Base-by-base conservation (phyloP, 2,888 invertebrate genomes). In the Acronicta alni region DNA sequence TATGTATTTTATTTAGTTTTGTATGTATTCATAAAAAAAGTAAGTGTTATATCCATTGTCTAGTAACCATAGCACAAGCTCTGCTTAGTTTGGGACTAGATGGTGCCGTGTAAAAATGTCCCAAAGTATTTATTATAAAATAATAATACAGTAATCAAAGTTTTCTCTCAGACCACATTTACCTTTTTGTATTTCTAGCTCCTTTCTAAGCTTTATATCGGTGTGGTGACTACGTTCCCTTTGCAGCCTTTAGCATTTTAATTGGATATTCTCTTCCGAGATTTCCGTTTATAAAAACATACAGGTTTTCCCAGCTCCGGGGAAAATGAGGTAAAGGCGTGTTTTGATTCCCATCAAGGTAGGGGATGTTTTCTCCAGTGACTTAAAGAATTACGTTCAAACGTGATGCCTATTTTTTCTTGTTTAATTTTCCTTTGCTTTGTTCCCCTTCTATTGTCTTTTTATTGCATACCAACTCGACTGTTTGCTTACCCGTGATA, bases 351-450 rank as follows among this genome's bases (percentile, higher is more conserved):
- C 67, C 67, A 67, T 78, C 79, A 78, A 77, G 64, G 80, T 76
- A 67, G 49, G 37, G 42, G 18, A 47, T 14, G 37, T 72, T 80
- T 68, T 74, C 73, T 77, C 67, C 60, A 72, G 72, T 49, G 74
- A 65, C 69, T 75, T 74, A 79, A 84, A 82, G 74, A 86, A 85
- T 86, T 81, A 77, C 79, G 74, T 79, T 79, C 64, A 82, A 86
- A 82, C 79, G 82, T 84, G 83, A 73, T 78, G 75, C 71, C 77
- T 84, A 83, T 88, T 86, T 86, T 84, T 85, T 81, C 79, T 79
- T 82, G 79, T 87, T 88, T 86, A 89, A 89, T 87, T 57, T 86
- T 84, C 84, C 80, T 87, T 77, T 76, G 77, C 80, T 84, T 86
- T 86, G 83, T 87, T 80, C 72, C 58, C 60, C 38, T 74, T 70